Base-by-base conservation (phyloP, 2,113 vertebrate genomes). In the Xiphophorus maculatus region DNA sequence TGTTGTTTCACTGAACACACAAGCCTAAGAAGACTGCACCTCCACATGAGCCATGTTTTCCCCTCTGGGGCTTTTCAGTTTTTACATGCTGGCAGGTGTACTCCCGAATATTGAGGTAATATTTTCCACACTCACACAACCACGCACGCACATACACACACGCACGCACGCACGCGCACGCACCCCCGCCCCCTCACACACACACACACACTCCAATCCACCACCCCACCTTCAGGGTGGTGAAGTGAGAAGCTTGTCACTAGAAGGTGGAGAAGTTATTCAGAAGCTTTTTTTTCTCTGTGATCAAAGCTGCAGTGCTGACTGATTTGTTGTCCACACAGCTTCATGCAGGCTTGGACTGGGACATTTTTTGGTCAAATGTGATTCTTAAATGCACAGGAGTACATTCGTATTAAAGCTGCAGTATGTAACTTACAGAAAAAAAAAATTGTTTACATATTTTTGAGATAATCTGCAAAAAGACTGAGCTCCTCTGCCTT, bases 71-170 rank as follows among this genome's bases (percentile, higher is more conserved):
- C 33, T 71, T 13, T 65, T 33, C 2, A 3, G 32, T 58, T 22
- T 73, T 84, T 69, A 58, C 63, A 19, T 73, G 67, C 73, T 51
- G 51, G 44, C 83, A 84, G 79, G 84, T 84, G 78, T 67, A 58
- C 54, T 73, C 29, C 51, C 48, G 42, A 60, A 66, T 1, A 37
- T 30, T 19, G 72, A 82, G 72, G 48, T 71, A 14, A 83, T 74
- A 63, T 73, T 85, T 89, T 84, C 74, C 84, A 37, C 35, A 11
- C 10, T 3, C 35, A 35, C 35, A 10, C 28, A 7, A 6, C 8
- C 32, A 5, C 4, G 32, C 32, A 32, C 28, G 28, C 28, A 28
- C 28, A 28, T 1, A 28, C 28, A 7, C 32, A 33, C 32, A 5
- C 5, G 5, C 32, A 32, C 32, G 0, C 32, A 0, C 5, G 5